Percentiles rank a stretch among this genome's conserved stretches.
These are phyloP conservation scores for Diplazon laetatorius DNA, from an alignment of 2,888 invertebrate species.

Conservation along the genomic window DNA sequence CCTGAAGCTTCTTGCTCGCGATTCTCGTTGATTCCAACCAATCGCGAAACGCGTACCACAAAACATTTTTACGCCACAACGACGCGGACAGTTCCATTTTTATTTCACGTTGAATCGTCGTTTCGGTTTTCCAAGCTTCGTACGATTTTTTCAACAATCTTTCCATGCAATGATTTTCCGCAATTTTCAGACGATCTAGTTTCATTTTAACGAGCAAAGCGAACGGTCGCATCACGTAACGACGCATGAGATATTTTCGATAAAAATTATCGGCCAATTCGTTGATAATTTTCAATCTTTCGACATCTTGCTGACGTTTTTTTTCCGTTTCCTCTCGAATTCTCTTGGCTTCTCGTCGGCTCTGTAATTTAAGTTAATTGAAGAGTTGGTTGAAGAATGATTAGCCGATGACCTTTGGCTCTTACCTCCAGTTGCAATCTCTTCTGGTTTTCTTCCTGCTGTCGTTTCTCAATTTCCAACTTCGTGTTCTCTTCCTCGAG, in stretches of 20 bases:
- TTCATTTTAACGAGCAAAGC: constrained; percentile 71
- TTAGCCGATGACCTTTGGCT: no score
- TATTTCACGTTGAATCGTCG: constrained; percentile 58
- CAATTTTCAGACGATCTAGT: constrained; percentile 79
- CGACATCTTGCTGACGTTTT: constrained; percentile 70
- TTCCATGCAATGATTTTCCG: constrained; percentile 84
- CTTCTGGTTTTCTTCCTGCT: constrained; percentile 81
- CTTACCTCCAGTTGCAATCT: constrained; percentile 81
- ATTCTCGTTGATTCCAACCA: constrained; percentile 70
- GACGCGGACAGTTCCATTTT: constrained; percentile 69
- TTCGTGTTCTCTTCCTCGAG: constrained; percentile 82
- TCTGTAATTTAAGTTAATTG: constrained; percentile 66
- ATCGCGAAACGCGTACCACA: constrained; percentile 66
- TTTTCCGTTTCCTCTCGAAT: constrained; percentile 74
- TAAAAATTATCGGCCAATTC: constrained; percentile 74
- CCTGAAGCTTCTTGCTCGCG: constrained; percentile 85
- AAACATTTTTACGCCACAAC: constrained; percentile 72
- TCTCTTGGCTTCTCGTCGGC: constrained; percentile 73
- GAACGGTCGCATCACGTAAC: constrained; percentile 74
- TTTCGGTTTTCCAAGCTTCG: constrained; percentile 83
- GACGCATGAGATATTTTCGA: constrained; percentile 73
- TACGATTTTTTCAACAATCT: constrained; percentile 83
- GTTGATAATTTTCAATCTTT: constrained; percentile 70
- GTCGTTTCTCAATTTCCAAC: constrained; percentile 80
- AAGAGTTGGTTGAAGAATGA: no score